Base-by-base conservation (phyloP, 2,888 invertebrate species). In the Yponomeuta sedellus region DNA sequence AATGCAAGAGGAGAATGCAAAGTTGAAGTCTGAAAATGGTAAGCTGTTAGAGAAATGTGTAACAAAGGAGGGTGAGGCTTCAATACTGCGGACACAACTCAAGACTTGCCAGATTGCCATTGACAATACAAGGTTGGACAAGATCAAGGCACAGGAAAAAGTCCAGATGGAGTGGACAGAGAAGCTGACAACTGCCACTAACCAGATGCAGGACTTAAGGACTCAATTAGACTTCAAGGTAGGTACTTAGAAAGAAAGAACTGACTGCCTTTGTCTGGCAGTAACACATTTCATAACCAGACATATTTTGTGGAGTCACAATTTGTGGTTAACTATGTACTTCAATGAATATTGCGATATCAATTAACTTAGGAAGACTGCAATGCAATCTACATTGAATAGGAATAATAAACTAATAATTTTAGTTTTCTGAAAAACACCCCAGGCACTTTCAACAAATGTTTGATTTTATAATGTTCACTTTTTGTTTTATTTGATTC, bases 151-250 rank as follows among this genome's bases (percentile, higher is more conserved):
- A 40, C 86, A 88, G 66, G 91, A 92, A 70, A 86, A 86, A 70
- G 83, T 86, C 0, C 87, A 92, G 70, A 83, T 84, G 71, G 92
- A 93, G 70, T 92, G 89, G 88, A 86, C 82, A 0, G 89, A 92
- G 6, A 92, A 92, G 73, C 71, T 92, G 12, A 71, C 75, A 16
- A 70, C 72, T 3, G 82, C 80, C 22, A 88, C 84, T 39, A 88
- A 78, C 65, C 88, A 92, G 71, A 74, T 91, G 71, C 80, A 83
- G 66, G 83, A 88, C 70, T 77, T 92, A 64, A 85, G 83, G 71
- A 92, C 89, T 66, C 90, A 93, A 74, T 77, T 93, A 61, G 93
- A 93, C 73, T 93, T 93, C 75, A 93, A 93, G 86, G 93, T 92
- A 71, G 20, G n/a, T 39, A 52, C 8, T 16, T 2, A 52, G 44